Percentiles rank a stretch among this genome's conserved stretches.
Conservation (phyloP, 2,888 invertebrate species). For the Synanthedon vespiformis region DNA sequence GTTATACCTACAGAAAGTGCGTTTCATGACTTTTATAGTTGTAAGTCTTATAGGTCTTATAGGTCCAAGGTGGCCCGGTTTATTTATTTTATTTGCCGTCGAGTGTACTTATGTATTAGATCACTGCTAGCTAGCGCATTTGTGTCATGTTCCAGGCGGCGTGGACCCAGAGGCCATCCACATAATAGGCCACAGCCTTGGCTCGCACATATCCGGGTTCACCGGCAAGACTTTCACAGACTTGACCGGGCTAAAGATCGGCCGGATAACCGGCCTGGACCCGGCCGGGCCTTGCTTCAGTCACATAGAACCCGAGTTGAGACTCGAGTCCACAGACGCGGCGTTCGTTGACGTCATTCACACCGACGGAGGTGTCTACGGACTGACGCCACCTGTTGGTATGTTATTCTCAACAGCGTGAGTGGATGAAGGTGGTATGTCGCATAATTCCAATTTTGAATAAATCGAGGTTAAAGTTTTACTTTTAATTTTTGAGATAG, state of each 20-base stretch:
- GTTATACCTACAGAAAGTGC: too few relatives aligned
- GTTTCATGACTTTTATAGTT: too few relatives aligned
- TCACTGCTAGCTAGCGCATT: too few relatives aligned
- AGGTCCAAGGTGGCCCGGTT: too few relatives aligned
- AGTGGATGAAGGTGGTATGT: too few relatives aligned
- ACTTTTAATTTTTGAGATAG: too few relatives aligned
- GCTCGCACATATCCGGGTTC: constrained; percentile 48
- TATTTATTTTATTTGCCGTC: too few relatives aligned
- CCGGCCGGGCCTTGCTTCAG: constrained; percentile 61
- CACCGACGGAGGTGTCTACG: constrained; percentile 44
- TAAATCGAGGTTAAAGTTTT: too few relatives aligned
- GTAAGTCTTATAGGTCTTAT: too few relatives aligned
- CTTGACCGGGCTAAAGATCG: constrained; percentile 31
- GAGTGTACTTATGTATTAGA: too few relatives aligned
- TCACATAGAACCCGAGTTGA: constrained; percentile 21
- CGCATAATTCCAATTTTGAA: too few relatives aligned
- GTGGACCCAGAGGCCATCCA: constrained; percentile 32
- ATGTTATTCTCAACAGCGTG: constrained; percentile 12
- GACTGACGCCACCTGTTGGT: constrained; percentile 38
- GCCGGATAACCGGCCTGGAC: constrained; percentile 47
- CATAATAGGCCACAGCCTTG: constrained; percentile 58
- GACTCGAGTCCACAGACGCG: constrained; percentile 36
- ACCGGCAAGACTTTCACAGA: constrained; percentile 34
- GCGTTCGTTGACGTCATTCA: constrained; percentile 47
- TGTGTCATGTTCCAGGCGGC: constrained; percentile 25